Percentiles rank a stretch among this genome's conserved stretches.
These are phyloP conservation scores for Yponomeuta malinellus DNA, from an alignment of 2,888 invertebrate species.

Conservation along the genomic window DNA sequence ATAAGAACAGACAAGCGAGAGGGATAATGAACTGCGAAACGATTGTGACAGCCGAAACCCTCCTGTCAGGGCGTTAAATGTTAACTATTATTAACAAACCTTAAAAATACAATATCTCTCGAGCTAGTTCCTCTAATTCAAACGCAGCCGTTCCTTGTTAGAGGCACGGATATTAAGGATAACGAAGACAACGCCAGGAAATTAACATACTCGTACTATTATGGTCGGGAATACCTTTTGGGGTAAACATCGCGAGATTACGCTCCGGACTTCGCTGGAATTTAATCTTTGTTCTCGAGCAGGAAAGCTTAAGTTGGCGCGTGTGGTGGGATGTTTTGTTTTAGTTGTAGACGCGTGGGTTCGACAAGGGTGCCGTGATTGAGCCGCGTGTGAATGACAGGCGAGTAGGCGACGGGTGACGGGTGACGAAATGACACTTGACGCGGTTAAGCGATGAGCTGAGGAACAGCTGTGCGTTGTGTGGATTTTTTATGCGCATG, in stretches of 20 bases:
- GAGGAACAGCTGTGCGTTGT: neutral
- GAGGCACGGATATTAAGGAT: neutral
- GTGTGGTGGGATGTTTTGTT: neutral
- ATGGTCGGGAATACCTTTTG: neutral
- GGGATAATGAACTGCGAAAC: neutral
- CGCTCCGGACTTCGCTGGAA: neutral
- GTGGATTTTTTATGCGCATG: neutral
- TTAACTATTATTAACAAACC: neutral
- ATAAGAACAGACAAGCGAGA: neutral
- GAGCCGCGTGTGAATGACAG: neutral
- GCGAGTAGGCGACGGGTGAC: neutral
- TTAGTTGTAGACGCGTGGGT: neutral
- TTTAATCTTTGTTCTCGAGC: neutral
- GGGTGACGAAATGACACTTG: conserved; percentile 4
- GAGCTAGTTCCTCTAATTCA: neutral
- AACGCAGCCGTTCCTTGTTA: conserved; percentile 9
- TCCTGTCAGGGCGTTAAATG: neutral
- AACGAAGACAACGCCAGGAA: neutral
- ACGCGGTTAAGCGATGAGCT: neutral
- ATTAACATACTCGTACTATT: conserved; percentile 7
- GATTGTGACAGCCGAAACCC: neutral
- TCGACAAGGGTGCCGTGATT: conserved; percentile 7
- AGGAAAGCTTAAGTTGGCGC: neutral
- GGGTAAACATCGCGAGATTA: conserved; percentile 7
- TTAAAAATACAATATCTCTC: neutral